Conservation (phyloP, 2,888 invertebrate genomes). For the Temnothorax unifasciatus region DNA sequence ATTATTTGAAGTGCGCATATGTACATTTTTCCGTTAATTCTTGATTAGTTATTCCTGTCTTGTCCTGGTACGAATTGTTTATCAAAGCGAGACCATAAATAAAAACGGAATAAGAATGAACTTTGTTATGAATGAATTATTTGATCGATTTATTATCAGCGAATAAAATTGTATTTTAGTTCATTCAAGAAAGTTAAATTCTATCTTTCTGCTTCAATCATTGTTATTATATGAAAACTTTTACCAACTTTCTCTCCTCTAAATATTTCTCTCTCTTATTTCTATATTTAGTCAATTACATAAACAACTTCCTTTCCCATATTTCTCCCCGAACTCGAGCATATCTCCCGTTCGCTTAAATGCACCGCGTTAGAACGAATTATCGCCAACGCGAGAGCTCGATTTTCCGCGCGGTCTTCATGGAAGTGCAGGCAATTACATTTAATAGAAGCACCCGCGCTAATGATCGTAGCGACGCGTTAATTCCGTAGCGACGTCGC, state of each 20-base stretch:
- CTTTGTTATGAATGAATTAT: constrained; percentile 1
- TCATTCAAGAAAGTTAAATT: not conserved
- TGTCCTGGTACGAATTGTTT: not conserved
- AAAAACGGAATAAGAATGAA: not conserved
- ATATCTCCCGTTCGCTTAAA: not conserved
- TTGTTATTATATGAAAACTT: not conserved
- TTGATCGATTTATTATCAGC: not conserved
- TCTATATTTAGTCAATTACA: not conserved
- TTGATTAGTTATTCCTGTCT: not conserved
- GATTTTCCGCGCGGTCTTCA: constrained; percentile 40
- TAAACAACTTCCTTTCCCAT: not conserved
- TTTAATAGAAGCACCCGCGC: constrained; percentile 15
- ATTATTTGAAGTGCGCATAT: not conserved
- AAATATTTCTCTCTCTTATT: constrained; percentile 1
- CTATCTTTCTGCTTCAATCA: not conserved
- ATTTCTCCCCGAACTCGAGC: not conserved
- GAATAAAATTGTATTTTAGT: not conserved
- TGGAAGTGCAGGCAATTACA: constrained; percentile 39
- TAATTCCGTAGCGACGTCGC: constrained; percentile 44
- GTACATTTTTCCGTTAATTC: constrained; percentile 5
- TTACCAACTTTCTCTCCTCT: not conserved
- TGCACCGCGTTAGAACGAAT: not conserved
- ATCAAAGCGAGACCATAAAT: not conserved
- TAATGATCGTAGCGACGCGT: constrained; percentile 41
- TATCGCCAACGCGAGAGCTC: not conserved